Percentiles rank a stretch among this genome's conserved stretches.
phyloP scores from a whole-genome alignment of 2,113 vertebrate species.

The Apteryx mantelli region DNA sequence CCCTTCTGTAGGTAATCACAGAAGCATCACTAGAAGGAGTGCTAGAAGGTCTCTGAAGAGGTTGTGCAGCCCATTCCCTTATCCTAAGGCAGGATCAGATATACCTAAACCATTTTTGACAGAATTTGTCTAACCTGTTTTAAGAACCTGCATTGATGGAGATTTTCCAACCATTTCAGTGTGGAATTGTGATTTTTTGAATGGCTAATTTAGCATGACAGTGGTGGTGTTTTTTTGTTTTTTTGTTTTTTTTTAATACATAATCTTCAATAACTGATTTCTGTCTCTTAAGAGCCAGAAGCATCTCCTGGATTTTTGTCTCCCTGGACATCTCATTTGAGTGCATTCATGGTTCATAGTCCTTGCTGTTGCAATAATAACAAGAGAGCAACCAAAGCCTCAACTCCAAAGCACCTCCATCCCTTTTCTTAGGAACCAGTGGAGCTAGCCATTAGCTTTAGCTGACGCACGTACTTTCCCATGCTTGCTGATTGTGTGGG shows the following conservation, averaged over 20 bases:
- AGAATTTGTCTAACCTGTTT: not conserved
- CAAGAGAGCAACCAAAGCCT: not conserved
- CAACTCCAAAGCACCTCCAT: not conserved
- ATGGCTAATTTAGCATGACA: not conserved
- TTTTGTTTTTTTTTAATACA: too few relatives aligned
- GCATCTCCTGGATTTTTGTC: not conserved
- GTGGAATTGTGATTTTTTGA: not conserved
- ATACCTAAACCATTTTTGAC: not conserved
- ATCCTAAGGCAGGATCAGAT: not conserved
- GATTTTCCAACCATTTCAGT: not conserved
- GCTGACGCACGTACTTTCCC: not conserved
- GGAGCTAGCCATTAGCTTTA: not conserved
- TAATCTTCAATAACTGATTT: not conserved
- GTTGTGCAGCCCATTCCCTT: not conserved
- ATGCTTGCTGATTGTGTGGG: slow-evolving; percentile 32
- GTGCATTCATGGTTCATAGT: not conserved
- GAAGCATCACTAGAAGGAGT: not conserved
- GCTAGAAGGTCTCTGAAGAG: not conserved
- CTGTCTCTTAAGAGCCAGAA: not conserved
- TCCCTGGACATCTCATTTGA: not conserved
- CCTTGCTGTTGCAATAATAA: not conserved
- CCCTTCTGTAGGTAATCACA: not conserved
- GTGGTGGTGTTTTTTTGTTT: not conserved
- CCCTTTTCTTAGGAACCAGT: not conserved
- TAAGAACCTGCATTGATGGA: not conserved